Conservation (phyloP, 2,113 vertebrate species). For the Poeciliopsis turrubarensis region DNA sequence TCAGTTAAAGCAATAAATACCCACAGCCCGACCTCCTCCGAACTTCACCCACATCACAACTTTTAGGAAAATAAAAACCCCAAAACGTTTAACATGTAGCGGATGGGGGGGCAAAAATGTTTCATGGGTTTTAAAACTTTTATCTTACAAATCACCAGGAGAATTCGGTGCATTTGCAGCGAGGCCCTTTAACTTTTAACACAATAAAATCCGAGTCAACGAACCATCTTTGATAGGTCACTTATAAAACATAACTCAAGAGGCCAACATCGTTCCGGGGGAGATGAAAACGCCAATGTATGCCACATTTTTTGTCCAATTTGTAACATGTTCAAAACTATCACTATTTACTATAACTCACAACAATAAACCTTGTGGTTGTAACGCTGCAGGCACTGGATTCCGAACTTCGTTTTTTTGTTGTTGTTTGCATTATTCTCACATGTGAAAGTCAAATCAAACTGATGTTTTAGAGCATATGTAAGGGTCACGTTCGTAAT, state of each 20-base stretch:
- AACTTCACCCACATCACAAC: slow-evolving; percentile 11
- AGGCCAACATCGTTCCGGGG: too few relatives aligned
- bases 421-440: neutral
- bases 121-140: too few relatives aligned
- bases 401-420: neutral
- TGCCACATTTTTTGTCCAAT: neutral
- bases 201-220: neutral
- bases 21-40: slow-evolving; percentile 6
- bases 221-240: neutral
- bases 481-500: slow-evolving; percentile 20
- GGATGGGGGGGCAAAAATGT: neutral
- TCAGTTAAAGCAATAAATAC: slow-evolving; percentile 61
- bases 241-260: too few relatives aligned
- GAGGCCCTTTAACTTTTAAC: too few relatives aligned
- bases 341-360: neutral
- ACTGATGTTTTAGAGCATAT: slow-evolving; percentile 16
- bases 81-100: neutral
- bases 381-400: neutral
- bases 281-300: neutral
- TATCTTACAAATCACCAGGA: neutral
- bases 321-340: neutral
- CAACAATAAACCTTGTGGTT: neutral
- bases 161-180: neutral
- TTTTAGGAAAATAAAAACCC: neutral
- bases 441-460: slow-evolving; percentile 16